Percentiles rank a stretch among this genome's conserved stretches.
These are phyloP conservation scores for Mugil cephalus DNA, from an alignment of 2,113 vertebrate genomes.

Conservation along the genomic window DNA sequence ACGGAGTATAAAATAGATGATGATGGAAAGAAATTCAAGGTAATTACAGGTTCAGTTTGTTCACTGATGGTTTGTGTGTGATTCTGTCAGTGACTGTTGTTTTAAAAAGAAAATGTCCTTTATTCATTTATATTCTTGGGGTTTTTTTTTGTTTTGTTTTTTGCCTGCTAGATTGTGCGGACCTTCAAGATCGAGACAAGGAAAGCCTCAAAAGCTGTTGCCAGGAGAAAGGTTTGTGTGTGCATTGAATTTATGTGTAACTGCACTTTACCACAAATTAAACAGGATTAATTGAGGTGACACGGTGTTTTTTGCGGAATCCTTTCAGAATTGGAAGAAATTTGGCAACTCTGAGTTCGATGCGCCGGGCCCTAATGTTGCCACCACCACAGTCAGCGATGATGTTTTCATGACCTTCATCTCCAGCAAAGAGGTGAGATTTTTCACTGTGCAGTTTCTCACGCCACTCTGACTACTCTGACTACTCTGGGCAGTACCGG, in stretches of 20 bases:
- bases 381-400: slow-evolving; percentile 96
- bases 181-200: slow-evolving; percentile 96
- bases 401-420: slow-evolving; percentile 98
- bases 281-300: no score
- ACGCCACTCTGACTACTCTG: no score
- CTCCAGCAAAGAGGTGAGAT: slow-evolving; percentile 93
- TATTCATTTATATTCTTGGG: no score
- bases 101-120: no score
- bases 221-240: slow-evolving; percentile 90
- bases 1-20: slow-evolving; percentile 95
- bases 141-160: no score
- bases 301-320: neutral
- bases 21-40: slow-evolving; percentile 93
- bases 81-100: neutral
- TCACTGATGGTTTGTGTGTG: neutral
- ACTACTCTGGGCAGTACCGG: no score
- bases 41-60: slow-evolving; percentile 53
- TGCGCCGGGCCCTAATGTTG: slow-evolving; percentile 91
- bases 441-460: neutral
- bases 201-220: slow-evolving; percentile 96
- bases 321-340: slow-evolving; percentile 95
- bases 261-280: neutral
- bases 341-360: slow-evolving; percentile 96
- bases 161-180: slow-evolving; percentile 88
- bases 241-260: neutral